These are phyloP conservation scores for Melanotaenia trifasciata DNA, from an alignment of 2,797 vertebrate genomes.

Conservation along the genomic window DNA sequence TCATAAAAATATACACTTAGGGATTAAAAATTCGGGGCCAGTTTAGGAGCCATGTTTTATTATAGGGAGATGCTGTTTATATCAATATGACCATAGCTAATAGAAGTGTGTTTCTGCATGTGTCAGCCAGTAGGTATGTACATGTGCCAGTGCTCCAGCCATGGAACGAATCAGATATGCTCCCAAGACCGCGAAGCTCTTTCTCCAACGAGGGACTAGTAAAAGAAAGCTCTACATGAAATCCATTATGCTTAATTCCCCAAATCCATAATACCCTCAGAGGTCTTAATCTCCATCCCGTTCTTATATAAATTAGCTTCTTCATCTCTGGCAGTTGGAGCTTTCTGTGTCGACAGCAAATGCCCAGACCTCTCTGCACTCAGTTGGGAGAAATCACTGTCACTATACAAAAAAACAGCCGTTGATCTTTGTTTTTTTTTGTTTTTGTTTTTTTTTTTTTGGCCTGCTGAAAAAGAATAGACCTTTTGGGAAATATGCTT, in stretches of 20 bases:
- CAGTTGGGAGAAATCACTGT: conserved; percentile 46
- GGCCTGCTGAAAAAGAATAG: conserved; percentile 28
- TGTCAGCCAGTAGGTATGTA: conserved; percentile 23
- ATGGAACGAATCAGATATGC: conserved; percentile 70
- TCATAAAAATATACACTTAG: conserved; percentile 60
- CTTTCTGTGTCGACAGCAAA: conserved; percentile 59
- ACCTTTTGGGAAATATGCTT: conserved; percentile 31
- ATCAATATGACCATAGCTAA: conserved; percentile 28
- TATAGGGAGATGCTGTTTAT: conserved; percentile 38
- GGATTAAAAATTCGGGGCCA: conserved; percentile 52
- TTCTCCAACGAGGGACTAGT: conserved; percentile 62
- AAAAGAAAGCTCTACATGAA: conserved; percentile 80
- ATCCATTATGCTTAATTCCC: conserved; percentile 82
- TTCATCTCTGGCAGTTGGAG: conserved; percentile 68
- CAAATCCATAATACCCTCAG: conserved; percentile 80
- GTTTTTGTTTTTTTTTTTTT: conserved; percentile 4
- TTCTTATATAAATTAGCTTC: conserved; percentile 79
- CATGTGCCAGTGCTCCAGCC: conserved; percentile 51
- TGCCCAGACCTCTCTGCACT: conserved; percentile 62
- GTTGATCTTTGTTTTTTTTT: conserved; percentile 42
- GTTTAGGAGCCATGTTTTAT: conserved; percentile 53
- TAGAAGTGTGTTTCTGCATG: conserved; percentile 25
- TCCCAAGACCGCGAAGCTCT: conserved; percentile 59
- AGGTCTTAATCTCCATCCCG: conserved; percentile 79
- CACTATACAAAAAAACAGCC: conserved; percentile 33